Evolutionary conservation across 2,113 vertebrate genomes (phyloP), one percentile per base, ranked within the genome.

Genomic region (Morone saxatilis): DNA sequence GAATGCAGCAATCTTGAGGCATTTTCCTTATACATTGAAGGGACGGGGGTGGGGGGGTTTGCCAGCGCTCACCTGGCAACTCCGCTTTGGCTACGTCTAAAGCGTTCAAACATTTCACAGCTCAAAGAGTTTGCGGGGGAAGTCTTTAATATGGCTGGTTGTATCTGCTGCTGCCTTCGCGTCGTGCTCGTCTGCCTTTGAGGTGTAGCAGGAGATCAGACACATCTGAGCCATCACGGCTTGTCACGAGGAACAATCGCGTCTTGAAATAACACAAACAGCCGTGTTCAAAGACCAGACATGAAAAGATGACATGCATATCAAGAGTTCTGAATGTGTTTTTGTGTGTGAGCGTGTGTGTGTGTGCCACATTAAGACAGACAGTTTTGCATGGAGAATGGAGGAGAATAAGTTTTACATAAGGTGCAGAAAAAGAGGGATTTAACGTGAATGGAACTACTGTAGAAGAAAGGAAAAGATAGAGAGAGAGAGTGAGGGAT

Each of bases 191-290:
- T 91, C 87, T 89, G 84, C 83, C 87, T 91, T 89, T 90, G 86
- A 93, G 89, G 88, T 65, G 61, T n/a, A 66, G 85, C 76, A 51
- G 83, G 84, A 60, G 90, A 94, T 93, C 91, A 91, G 89, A 90
- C 93, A 59, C 92, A 93, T 92, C 91, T 81, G 81, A 71, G 74
- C 87, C 87, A 87, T 86, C 84, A 57, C 69, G 3, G 78, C 87
- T 85, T 89, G 92, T 89, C 92, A 89, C 2, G 40, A 72, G 77
- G 87, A 93, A 92, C 89, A 91, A 92, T 89, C 89, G 71, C 22
- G 31, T 80, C 90, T 94, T 91, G 87, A 89, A 92, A 94, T 91
- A 91, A 90, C 90, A 93, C 90, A 87, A 92, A 91, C 90, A 89
- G 88, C 87, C 81, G 60, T 76, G 91, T 91, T 93, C 92, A 93